Evolutionary conservation across 2,113 vertebrate genomes (phyloP), one percentile per base, ranked within the genome.

Genomic region (Acinonyx jubatus): DNA sequence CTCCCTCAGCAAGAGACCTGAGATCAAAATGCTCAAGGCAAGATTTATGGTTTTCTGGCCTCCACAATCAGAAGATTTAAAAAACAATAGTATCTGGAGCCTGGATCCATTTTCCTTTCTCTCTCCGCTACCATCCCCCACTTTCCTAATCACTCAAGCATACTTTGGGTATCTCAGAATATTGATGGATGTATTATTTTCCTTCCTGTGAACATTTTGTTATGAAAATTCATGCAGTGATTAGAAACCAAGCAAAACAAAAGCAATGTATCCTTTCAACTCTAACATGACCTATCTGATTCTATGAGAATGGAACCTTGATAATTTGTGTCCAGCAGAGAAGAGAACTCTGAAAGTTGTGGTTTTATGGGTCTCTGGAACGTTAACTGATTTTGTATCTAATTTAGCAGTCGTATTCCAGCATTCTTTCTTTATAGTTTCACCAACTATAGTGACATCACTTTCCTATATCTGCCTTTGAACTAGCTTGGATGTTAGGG

Each of bases 241-340:
- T 63, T 81, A 36, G 31, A 93, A 93, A 76, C 18, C 13, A 88
- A 50, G 33, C 41, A 84, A 95, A 86, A 80, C 31, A 45, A 68
- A 96, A 68, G 50, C 14, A 29, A 21, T n/a, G 19, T 65, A 52
- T 81, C 48, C 11, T 92, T 92, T 61, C 19, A 84, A 33, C 76
- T 41, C 55, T 86, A 61, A 71, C 14, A 33, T 52, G 41, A 73
- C 23, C 31, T 36, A 6, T n/a, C 18, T 96, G 50, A 76, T 1
- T 61, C 23, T 73, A 1, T 45, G 48, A 5, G 57, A 50, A 50
- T 50, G 1, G 23, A 78, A n/a, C 41, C 76, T 78, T 41, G 41
- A 92, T 80, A 5, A 89, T 81, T 78, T 50, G 1, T 89, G 23
- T 89, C 55, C 15, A 76, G 13, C 31, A 65, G 84, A 90, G 33